Conservation (phyloP, 1,140 invertebrate genomes). For the Diachasma alloeum region DNA sequence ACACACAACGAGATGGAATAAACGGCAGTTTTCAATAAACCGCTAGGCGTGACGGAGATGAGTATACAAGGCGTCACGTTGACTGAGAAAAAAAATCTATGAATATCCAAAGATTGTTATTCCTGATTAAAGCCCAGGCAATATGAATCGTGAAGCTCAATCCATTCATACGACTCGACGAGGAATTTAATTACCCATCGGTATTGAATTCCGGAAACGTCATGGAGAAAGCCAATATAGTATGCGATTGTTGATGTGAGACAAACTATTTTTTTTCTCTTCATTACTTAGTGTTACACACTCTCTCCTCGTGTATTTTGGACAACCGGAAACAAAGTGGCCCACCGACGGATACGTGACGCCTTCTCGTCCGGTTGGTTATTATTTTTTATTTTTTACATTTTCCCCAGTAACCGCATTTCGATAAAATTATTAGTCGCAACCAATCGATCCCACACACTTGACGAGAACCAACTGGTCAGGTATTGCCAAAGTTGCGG, state of each 20-base stretch:
- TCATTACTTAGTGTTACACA: background rate
- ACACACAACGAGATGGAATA: slow-evolving; percentile 16
- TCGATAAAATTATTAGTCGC: slow-evolving; percentile 11
- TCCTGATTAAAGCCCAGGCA: slow-evolving; percentile 12
- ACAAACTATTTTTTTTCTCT: background rate
- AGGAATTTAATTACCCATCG: background rate
- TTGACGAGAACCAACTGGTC: slow-evolving; percentile 15
- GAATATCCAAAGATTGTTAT: slow-evolving; percentile 17
- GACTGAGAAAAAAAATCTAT: background rate
- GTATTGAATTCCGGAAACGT: slow-evolving; percentile 1
- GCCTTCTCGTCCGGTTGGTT: background rate
- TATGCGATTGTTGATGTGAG: background rate
- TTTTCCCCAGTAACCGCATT: slow-evolving; percentile 4
- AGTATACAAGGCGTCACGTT: slow-evolving; percentile 17
- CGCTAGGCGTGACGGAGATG: slow-evolving; percentile 16
- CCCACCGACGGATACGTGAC: slow-evolving; percentile 13
- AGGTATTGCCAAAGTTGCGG: background rate
- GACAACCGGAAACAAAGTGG: slow-evolving; percentile 13
- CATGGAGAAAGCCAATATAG: background rate
- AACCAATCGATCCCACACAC: slow-evolving; percentile 23
- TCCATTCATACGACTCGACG: background rate
- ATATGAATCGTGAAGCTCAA: background rate
- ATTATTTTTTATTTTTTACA: background rate
- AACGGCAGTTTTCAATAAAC: slow-evolving; percentile 27
- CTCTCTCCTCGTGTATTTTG: background rate